These are phyloP conservation scores for Leiothrix lutea DNA, from an alignment of 2,113 vertebrate species.

Conservation along the genomic window DNA sequence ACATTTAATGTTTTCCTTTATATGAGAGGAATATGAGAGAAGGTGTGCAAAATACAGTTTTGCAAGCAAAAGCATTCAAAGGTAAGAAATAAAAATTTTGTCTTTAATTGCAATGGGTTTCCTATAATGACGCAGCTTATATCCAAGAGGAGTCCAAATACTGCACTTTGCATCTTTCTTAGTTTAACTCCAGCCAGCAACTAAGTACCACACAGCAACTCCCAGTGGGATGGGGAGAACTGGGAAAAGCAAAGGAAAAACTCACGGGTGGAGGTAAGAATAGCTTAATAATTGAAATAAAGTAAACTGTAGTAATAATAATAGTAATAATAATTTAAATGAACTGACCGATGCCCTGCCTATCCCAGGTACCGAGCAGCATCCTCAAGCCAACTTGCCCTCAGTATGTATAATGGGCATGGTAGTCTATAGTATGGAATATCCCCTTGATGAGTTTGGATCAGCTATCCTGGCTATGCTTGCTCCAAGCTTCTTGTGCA, in stretches of 20 bases:
- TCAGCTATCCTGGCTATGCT: neutral
- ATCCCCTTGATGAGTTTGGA: neutral
- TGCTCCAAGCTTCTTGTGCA: neutral
- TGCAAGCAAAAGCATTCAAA: neutral
- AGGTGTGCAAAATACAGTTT: neutral
- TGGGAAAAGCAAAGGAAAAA: neutral
- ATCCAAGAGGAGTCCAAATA: neutral
- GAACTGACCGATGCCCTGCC: neutral
- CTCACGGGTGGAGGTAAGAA: neutral
- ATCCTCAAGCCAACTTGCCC: neutral
- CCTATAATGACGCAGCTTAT: too few species aligned
- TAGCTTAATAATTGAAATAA: neutral
- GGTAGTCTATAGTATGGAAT: neutral
- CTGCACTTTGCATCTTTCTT: neutral
- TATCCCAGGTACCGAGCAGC: neutral
- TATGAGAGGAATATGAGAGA: neutral
- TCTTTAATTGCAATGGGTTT: neutral
- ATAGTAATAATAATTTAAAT: neutral
- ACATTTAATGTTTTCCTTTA: neutral
- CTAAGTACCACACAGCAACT: neutral
- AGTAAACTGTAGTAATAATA: neutral
- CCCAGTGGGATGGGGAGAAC: neutral
- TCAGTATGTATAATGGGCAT: too few species aligned
- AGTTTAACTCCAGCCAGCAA: neutral
- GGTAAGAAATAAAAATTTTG: neutral